Conservation (phyloP, 2,797 vertebrate genomes). For the Danio choprae region DNA sequence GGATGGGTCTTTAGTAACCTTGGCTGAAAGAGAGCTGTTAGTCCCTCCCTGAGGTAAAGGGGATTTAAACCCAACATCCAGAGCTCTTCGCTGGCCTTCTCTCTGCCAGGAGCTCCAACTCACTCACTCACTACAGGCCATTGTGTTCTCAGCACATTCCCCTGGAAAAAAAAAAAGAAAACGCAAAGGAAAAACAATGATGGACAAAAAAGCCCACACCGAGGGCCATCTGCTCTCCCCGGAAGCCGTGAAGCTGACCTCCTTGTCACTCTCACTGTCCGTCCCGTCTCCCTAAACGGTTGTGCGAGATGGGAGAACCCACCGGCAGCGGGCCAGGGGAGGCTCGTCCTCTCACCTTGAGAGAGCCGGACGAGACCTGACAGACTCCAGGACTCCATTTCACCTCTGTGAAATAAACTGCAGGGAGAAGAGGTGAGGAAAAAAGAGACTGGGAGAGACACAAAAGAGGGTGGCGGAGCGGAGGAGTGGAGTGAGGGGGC, state of each 20-base stretch:
- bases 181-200: conserved; percentile 44
- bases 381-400: conserved; percentile 63
- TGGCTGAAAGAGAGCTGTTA: conserved; percentile 55
- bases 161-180: conserved; percentile 19
- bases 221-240: conserved; percentile 62
- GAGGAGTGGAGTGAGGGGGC: conserved; percentile 40
- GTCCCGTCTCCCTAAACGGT: conserved; percentile 63
- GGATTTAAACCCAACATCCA: conserved; percentile 41
- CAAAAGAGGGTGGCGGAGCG: conserved; percentile 28
- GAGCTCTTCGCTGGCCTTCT: conserved; percentile 30
- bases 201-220: conserved; percentile 58
- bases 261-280: conserved; percentile 66
- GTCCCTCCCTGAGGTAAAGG: conserved; percentile 53
- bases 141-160: conserved; percentile 53
- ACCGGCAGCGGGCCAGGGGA: conserved; percentile 58
- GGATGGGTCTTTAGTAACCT: conserved; percentile 54
- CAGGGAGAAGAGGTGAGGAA: conserved; percentile 17
- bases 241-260: conserved; percentile 60
- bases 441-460: conserved; percentile 23
- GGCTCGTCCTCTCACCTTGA: conserved; percentile 63
- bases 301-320: conserved; percentile 57
- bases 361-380: conserved; percentile 59
- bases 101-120: conserved; percentile 35
- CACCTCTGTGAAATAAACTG: conserved; percentile 54
- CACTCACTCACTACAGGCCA: conserved; percentile 47